Evolutionary conservation across 2,797 vertebrate species (phyloP).

Genomic region (Smutsia temminckii): DNA sequence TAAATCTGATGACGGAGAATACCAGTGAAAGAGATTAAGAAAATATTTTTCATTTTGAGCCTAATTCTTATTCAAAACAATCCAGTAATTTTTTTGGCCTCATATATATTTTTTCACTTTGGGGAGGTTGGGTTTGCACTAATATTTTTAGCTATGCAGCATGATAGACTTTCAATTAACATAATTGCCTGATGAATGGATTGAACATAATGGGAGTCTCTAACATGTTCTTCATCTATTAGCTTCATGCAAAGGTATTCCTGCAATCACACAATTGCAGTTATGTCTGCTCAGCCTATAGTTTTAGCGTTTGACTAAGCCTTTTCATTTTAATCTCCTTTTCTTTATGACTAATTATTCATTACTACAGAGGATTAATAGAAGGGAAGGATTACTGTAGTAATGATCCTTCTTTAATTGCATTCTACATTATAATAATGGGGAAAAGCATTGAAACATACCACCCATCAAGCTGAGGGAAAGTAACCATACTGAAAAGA

Average conservation of each 20-base stretch:
- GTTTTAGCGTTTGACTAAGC: constrained; percentile 5
- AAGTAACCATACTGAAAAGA: neutral
- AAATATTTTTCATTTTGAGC: neutral
- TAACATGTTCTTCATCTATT: neutral
- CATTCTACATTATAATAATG: neutral
- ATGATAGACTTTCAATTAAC: neutral
- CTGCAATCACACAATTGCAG: neutral
- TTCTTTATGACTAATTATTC: neutral
- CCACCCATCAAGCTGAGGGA: neutral
- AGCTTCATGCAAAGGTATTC: neutral
- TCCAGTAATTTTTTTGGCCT: neutral
- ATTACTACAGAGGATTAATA: constrained; percentile 15
- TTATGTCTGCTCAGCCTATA: neutral
- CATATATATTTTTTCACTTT: neutral
- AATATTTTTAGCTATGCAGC: neutral
- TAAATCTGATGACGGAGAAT: neutral
- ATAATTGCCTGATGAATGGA: neutral
- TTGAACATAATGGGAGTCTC: neutral
- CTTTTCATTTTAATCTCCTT: constrained; percentile 35
- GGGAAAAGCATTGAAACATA: neutral
- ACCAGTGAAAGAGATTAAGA: neutral
- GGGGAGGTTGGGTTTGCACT: neutral
- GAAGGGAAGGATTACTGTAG: neutral
- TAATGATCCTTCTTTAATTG: constrained; percentile 12
- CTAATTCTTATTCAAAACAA: constrained; percentile 20